These are phyloP conservation scores for Anguilla japonica DNA, from an alignment of 2,113 vertebrate genomes.

Conservation along the genomic window DNA sequence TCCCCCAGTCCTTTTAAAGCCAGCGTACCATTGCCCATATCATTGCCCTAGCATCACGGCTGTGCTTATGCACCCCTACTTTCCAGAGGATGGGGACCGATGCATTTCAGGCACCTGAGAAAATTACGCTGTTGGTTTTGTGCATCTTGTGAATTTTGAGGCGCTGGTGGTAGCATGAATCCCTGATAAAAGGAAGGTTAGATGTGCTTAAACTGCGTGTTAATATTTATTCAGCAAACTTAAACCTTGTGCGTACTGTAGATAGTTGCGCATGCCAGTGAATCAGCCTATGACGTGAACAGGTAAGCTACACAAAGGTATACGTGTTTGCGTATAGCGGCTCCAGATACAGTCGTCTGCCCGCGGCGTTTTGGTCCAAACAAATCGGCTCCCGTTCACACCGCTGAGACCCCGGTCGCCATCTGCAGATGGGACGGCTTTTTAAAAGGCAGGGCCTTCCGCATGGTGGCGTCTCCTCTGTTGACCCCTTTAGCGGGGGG, in stretches of 20 bases:
- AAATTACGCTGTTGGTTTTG: neutral
- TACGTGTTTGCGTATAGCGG: neutral
- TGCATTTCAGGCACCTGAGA: neutral
- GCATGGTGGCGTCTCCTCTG: no score
- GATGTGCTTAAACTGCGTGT: neutral
- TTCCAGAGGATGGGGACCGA: neutral
- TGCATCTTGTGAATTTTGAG: neutral
- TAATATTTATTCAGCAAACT: neutral
- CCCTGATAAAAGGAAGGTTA: neutral
- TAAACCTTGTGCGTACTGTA: neutral
- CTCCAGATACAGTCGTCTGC: neutral
- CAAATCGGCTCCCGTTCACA: no score
- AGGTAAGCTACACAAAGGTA: neutral
- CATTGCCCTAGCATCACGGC: neutral
- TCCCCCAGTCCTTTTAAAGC: neutral
- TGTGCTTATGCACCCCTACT: neutral
- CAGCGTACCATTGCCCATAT: neutral
- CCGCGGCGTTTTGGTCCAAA: no score
- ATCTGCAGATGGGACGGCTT: no score
- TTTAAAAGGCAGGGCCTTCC: no score
- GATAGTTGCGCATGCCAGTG: neutral
- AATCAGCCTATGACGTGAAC: neutral
- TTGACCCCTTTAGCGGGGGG: no score
- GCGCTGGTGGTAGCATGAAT: no score
- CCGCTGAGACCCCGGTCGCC: no score